phyloP scores from a whole-genome alignment of 2,888 invertebrate genomes.

The Siphonodentalium dalli region DNA sequence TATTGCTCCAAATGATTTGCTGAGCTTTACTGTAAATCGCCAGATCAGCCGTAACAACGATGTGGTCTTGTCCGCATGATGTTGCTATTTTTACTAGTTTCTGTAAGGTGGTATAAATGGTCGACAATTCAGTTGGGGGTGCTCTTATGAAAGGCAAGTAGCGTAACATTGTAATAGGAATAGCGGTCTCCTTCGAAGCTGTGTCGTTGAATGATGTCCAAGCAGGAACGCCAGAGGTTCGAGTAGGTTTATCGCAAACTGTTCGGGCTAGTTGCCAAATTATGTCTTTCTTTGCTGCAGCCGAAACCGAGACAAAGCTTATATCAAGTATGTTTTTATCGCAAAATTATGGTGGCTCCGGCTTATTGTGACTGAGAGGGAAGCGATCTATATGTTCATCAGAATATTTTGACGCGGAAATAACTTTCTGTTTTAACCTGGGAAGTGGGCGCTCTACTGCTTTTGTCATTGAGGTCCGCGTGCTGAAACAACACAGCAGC shows the following conservation, averaged over 20 bases:
- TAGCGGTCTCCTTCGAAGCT: neutral
- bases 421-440: too few species aligned
- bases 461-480: too few species aligned
- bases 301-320: neutral
- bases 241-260: too few species aligned
- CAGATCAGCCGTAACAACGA: slow-evolving; percentile 15
- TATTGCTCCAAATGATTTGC: slow-evolving; percentile 7
- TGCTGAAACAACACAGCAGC: too few species aligned
- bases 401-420: slow-evolving; percentile 2
- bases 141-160: slow-evolving; percentile 10
- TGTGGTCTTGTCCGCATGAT: slow-evolving; percentile 5
- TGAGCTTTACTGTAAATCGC: slow-evolving; percentile 10
- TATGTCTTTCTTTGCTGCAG: neutral
- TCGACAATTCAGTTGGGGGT: too few species aligned
- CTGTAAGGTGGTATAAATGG: slow-evolving; percentile 2
- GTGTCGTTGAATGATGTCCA: slow-evolving; percentile 11
- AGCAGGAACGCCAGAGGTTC: neutral
- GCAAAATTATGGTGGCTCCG: slow-evolving; percentile 6
- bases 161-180: neutral
- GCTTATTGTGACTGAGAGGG: too few species aligned
- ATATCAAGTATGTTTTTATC: slow-evolving; percentile 3
- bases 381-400: slow-evolving; percentile 1
- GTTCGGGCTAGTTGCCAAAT: slow-evolving; percentile 4
- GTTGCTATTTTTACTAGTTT: slow-evolving; percentile 1
- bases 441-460: too few species aligned